Evolutionary conservation across 1,140 invertebrate species (phyloP), one percentile per base, ranked within the genome.

Genomic region (Lerema accius): DNA sequence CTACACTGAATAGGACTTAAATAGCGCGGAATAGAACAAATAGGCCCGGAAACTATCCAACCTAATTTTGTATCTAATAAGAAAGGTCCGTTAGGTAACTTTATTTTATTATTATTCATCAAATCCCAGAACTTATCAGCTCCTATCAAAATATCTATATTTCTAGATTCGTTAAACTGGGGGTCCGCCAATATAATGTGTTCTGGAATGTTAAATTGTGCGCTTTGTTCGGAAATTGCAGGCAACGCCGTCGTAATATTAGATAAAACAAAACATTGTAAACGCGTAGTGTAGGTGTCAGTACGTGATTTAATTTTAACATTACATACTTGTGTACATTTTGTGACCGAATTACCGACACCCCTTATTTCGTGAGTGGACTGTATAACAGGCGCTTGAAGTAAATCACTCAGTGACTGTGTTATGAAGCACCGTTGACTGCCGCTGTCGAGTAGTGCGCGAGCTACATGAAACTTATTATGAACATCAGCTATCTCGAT

Each of bases 381-480:
- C 70, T 73, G 63, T 73, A 69, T 48, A 28, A 49, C 15, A 39
- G 48, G 17, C 6, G 32, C 15, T 13, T 66, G 51, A 61, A 73
- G 40, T 58, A 23, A 15, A 14, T 69, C 50, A 23, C 58, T 59
- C 23, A 67, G 17, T 35, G 56, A 37, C 35, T 69, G 9, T 13
- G 58, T 35, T 37, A 73, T 67, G 28, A 73, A 60, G 48, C 63
- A 56, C 15, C 60, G 48, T 40, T 72, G 60, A 13, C 70, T 72
- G 9, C 66, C 70, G 42, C 43, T 65, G 28, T 72, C 70, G 6
- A 72, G 23, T 0, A 72, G 23, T 13, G 59, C 63, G 11, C 60
- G 63, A 0, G 28, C 50, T 43, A 14, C 60, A 37, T 62, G 51
- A 55, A 42, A 55, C 7, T 49, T 50, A 49, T 59, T 53, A 14